A percentile compares a stretch with the other conserved stretches of the same genome.
Evolutionary conservation across 2,888 invertebrate genomes (phyloP).

Genomic region (Tetragonisca angustula): DNA sequence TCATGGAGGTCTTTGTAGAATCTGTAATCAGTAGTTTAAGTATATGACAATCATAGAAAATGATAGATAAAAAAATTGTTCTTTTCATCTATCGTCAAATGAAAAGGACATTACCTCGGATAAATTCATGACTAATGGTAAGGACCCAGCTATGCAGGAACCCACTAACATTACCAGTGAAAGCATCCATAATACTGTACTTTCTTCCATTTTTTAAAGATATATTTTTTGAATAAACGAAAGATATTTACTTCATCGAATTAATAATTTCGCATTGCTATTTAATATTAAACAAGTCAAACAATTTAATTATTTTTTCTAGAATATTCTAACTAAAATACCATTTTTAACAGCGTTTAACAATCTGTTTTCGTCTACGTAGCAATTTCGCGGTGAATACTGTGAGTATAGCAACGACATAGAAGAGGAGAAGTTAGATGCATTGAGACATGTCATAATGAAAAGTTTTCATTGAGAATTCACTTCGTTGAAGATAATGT

Average conservation of each 20-base stretch:
- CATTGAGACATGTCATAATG: neutral
- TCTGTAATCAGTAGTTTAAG: constrained; percentile 56
- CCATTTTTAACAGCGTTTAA: constrained; percentile 22
- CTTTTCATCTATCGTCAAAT: constrained; percentile 34
- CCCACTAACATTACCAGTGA: constrained; percentile 97
- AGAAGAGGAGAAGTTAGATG: constrained; percentile 23
- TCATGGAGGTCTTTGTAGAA: constrained; percentile 50
- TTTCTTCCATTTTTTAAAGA: constrained; percentile 90
- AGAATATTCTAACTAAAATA: constrained; percentile 38
- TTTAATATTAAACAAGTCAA: constrained; percentile 11
- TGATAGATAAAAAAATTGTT: constrained; percentile 25
- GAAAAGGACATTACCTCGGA: constrained; percentile 91
- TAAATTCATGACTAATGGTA: constrained; percentile 96
- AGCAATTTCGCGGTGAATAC: constrained; percentile 66
- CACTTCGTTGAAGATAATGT: neutral
- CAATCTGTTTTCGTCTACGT: constrained; percentile 70
- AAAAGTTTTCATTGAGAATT: constrained; percentile 6
- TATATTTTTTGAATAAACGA: constrained; percentile 32
- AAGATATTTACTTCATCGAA: constrained; percentile 33
- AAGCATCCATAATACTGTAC: constrained; percentile 91
- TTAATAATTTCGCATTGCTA: constrained; percentile 47
- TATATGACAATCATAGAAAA: constrained; percentile 40
- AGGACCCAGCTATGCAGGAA: constrained; percentile 96
- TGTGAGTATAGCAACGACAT: constrained; percentile 41
- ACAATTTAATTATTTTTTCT: constrained; percentile 19